Conservation (phyloP, 1,140 invertebrate species). For the Dryas iulia region DNA sequence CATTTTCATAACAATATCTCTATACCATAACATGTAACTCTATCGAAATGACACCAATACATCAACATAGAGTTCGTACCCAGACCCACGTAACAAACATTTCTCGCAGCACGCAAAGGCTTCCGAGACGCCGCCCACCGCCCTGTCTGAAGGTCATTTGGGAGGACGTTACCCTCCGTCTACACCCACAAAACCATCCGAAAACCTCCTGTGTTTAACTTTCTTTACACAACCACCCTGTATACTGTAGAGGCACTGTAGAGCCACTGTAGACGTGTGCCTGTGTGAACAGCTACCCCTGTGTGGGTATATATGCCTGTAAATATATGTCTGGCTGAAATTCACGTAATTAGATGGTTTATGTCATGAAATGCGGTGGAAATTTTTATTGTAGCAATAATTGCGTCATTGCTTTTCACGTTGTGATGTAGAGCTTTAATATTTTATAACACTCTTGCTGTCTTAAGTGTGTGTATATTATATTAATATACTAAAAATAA, state of each 20-base stretch:
- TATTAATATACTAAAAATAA: no score
- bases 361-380: slow-evolving; percentile 10
- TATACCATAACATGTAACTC: background rate
- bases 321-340: slow-evolving; percentile 13
- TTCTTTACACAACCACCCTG: slow-evolving; percentile 18
- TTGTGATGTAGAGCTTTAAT: background rate
- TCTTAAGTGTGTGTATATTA: background rate
- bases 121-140: slow-evolving; percentile 55
- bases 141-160: slow-evolving; percentile 67
- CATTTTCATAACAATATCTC: background rate
- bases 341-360: slow-evolving; percentile 11
- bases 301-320: slow-evolving; percentile 7
- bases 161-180: slow-evolving; percentile 58
- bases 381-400: slow-evolving; percentile 6
- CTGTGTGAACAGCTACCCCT: background rate
- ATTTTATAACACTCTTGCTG: background rate
- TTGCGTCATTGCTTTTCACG: slow-evolving; percentile 1
- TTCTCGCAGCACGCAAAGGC: slow-evolving; percentile 33
- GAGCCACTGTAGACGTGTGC: background rate
- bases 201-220: slow-evolving; percentile 27
- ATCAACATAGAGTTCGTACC: slow-evolving; percentile 22
- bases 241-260: slow-evolving; percentile 6
- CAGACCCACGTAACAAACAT: slow-evolving; percentile 32
- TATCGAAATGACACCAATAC: slow-evolving; percentile 6
- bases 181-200: slow-evolving; percentile 37